Evolutionary conservation across 2,113 vertebrate genomes (phyloP), one percentile per base, ranked within the genome.

Genomic region (Plectropomus leopardus): DNA sequence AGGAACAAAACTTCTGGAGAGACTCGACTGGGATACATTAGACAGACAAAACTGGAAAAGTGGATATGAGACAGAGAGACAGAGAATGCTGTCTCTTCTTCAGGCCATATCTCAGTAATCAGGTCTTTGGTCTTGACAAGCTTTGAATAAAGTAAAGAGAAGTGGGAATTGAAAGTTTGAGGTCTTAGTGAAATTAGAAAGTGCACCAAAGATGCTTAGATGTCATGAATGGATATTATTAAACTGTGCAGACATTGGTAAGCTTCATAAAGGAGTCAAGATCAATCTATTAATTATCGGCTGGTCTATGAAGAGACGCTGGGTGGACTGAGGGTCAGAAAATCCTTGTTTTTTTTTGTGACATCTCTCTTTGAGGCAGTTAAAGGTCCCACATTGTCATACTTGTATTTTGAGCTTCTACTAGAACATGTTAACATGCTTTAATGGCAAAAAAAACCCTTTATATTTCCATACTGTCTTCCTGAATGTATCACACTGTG

Each of bases 41-140:
- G 68, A 58, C 36, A 55, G 42, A 24, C 34, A 30, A 19, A 71
- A 73, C 4, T 70, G 44, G 34, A 23, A 47, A 40, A 30, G 61
- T 44, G 44, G 5, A 53, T 14, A 19, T 58, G 28, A 75, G 53
- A 80, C 1, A 54, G 7, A 69, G 23, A 54, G 6, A 45, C 3
- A 48, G 34, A 58, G 36, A 40, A 10, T 40, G 8, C 36, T 30
- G 24, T 65, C 34, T 76, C 26, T 63, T 76, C 28, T 69, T 44
- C 11, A 53, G 48, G 42, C n/a, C 13, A 32, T 61, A 32, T 78
- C 68, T 71, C 59, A 50, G 66, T 75, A 45, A 65, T 66, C 19
- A 61, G 44, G 19, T 44, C 47, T 78, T 87, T 83, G 42, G 76
- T 88, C 70, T 71, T 61, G 57, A 81, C 47, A 60, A 65, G 76